Conservation (phyloP, 2,113 vertebrate genomes). For the Rhinoderma darwinii region DNA sequence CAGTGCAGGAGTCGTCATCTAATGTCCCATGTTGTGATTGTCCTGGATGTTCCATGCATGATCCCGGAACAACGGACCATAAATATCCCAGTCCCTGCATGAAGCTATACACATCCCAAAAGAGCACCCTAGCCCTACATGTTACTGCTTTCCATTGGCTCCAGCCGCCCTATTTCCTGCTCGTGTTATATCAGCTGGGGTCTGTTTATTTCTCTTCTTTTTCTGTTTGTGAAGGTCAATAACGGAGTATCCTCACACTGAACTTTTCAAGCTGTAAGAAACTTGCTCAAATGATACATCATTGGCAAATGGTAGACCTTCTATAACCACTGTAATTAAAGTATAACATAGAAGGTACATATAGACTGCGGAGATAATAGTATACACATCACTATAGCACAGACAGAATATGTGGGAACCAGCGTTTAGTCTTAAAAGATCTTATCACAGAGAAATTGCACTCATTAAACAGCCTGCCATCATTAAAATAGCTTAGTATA, state of each 20-base stretch:
- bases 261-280: not conserved
- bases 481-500: no score
- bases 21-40: slow-evolving; percentile 10
- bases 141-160: slow-evolving; percentile 3
- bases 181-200: slow-evolving; percentile 57
- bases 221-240: slow-evolving; percentile 1
- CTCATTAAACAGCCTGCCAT: no score
- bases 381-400: no score
- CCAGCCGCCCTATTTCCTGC: slow-evolving; percentile 48
- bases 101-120: slow-evolving; percentile 38
- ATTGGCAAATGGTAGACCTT: not conserved
- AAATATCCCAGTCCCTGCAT: slow-evolving; percentile 27
- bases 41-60: slow-evolving; percentile 2
- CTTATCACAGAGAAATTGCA: no score
- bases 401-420: no score
- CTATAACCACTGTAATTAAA: not conserved
- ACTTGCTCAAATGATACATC: not conserved
- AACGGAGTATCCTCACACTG: not conserved
- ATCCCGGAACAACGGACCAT: slow-evolving; percentile 21
- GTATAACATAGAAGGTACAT: not conserved
- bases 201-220: slow-evolving; percentile 40
- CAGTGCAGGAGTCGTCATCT: not conserved
- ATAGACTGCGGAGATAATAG: no score
- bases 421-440: no score
- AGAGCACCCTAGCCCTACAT: not conserved